A percentile compares a stretch with the other conserved stretches of the same genome.
phyloP scores from a whole-genome alignment of 2,113 vertebrate genomes.

The Sturnus vulgaris region DNA sequence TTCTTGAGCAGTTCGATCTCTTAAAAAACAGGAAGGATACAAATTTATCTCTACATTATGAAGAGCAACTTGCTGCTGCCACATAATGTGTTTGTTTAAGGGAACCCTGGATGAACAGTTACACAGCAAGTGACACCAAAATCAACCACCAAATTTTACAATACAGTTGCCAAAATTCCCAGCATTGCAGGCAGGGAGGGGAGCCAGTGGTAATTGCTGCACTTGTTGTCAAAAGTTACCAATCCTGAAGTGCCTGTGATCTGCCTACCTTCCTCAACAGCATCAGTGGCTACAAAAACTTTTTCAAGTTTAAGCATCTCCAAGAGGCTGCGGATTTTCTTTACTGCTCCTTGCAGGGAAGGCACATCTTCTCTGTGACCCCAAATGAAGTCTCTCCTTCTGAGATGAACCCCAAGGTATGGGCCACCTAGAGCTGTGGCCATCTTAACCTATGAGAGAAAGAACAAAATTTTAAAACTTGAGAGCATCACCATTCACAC shows the following conservation, averaged over 20 bases:
- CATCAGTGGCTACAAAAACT: slow-evolving; percentile 94
- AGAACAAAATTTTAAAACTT: neutral
- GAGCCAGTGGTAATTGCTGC: neutral
- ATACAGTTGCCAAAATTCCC: neutral
- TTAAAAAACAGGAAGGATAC: slow-evolving; percentile 31
- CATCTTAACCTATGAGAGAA: slow-evolving; percentile 72
- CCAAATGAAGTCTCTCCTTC: slow-evolving; percentile 95
- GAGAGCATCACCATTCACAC: neutral
- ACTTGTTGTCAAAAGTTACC: neutral
- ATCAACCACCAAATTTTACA: neutral
- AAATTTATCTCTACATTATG: neutral
- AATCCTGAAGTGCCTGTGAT: neutral
- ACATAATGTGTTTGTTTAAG: neutral
- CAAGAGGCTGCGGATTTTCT: slow-evolving; percentile 86
- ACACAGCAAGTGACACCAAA: neutral
- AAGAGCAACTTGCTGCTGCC: neutral
- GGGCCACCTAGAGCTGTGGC: slow-evolving; percentile 86
- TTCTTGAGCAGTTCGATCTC: slow-evolving; percentile 81
- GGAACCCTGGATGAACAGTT: neutral
- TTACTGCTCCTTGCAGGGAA: slow-evolving; percentile 83
- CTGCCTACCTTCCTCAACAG: slow-evolving; percentile 80
- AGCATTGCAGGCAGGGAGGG: too few species aligned
- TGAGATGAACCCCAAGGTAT: slow-evolving; percentile 88
- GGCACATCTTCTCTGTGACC: slow-evolving; percentile 94
- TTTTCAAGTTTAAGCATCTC: slow-evolving; percentile 77